Conservation (phyloP, 2,888 invertebrate species). For the Coelopa pilipes region DNA sequence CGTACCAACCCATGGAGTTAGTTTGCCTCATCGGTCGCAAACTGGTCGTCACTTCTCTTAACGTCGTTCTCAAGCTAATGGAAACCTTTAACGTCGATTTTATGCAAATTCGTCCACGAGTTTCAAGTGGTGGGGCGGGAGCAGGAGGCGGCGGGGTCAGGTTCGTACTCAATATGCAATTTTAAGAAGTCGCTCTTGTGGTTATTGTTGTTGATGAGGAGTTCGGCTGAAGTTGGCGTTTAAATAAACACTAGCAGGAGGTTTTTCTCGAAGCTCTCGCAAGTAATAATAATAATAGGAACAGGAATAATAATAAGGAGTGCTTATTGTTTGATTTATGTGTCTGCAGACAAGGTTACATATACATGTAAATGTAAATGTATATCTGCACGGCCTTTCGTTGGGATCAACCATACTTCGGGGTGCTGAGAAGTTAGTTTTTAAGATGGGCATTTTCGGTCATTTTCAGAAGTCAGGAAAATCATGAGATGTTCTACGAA, state of each 20-base stretch:
- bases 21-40: slow-evolving; percentile 23
- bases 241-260: too few species aligned
- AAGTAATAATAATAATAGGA: slow-evolving; percentile 57
- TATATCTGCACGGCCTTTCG: not conserved
- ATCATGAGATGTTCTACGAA: too few species aligned
- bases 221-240: not conserved
- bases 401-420: too few species aligned
- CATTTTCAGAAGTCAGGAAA: too few species aligned
- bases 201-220: not conserved
- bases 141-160: too few species aligned
- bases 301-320: slow-evolving; percentile 64
- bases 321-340: slow-evolving; percentile 68
- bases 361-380: slow-evolving; percentile 5
- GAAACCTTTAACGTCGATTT: slow-evolving; percentile 67
- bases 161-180: slow-evolving; percentile 67
- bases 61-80: too few species aligned
- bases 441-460: not conserved
- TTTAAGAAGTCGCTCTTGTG: slow-evolving; percentile 50
- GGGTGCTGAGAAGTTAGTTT: too few species aligned
- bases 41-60: too few species aligned
- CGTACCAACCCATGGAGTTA: not conserved
- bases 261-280: slow-evolving; percentile 26
- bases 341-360: slow-evolving; percentile 59
- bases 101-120: slow-evolving; percentile 62
- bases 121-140: slow-evolving; percentile 51